Percentiles rank a stretch among this genome's conserved stretches.
Conservation (phyloP, 2,888 invertebrate species). For the Pteria penguin region DNA sequence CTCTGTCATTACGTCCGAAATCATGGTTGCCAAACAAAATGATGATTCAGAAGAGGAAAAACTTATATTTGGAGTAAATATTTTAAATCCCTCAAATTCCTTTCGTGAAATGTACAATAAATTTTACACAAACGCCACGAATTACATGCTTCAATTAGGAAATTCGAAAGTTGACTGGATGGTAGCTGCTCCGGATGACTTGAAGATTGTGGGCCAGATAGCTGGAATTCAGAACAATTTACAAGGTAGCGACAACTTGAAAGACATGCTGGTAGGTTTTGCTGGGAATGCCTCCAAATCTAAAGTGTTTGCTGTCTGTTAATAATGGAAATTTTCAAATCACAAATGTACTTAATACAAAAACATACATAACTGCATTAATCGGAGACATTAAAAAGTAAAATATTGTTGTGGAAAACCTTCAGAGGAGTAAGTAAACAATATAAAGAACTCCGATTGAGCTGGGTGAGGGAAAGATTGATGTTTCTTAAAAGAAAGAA, state of each 20-base stretch:
- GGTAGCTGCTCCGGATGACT: slow-evolving; percentile 50
- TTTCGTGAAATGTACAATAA: slow-evolving; percentile 5
- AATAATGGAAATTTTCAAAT: no score
- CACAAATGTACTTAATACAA: no score
- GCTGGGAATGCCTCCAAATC: slow-evolving; percentile 20
- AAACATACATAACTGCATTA: no score
- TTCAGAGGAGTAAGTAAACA: no score
- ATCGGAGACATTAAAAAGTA: no score
- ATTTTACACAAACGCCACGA: background rate
- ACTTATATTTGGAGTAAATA: slow-evolving; percentile 41
- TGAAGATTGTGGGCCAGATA: slow-evolving; percentile 49
- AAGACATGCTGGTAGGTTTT: slow-evolving; percentile 24
- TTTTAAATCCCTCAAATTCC: background rate
- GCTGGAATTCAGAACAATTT: slow-evolving; percentile 37
- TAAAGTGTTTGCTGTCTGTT: slow-evolving; percentile 6
- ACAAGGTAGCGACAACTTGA: background rate
- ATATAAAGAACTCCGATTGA: no score
- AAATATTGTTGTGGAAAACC: no score
- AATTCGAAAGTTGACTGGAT: slow-evolving; percentile 42
- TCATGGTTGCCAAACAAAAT: slow-evolving; percentile 38
- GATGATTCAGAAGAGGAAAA: slow-evolving; percentile 37
- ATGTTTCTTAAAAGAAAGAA: no score
- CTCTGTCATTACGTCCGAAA: slow-evolving; percentile 45
- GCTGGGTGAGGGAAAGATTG: no score
- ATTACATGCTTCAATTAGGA: slow-evolving; percentile 1